Conservation (phyloP, 2,888 invertebrate species). For the Boloria selene region DNA sequence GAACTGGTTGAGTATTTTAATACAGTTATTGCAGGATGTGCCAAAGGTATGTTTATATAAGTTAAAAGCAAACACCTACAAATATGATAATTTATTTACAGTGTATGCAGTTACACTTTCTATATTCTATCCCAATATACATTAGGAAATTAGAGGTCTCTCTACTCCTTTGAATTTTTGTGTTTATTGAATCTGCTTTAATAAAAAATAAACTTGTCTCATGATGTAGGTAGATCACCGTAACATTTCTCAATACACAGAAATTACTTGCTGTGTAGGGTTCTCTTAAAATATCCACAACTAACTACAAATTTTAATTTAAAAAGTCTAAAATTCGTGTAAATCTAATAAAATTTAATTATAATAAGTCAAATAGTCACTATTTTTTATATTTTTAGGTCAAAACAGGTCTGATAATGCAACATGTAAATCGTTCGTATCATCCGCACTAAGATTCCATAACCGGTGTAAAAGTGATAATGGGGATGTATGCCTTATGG, state of each 20-base stretch:
- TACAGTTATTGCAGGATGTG: constrained; percentile 89
- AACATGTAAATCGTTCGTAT: constrained; percentile 84
- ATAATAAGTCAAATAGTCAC: neutral
- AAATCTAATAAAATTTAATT: too few relatives aligned
- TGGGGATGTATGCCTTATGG: constrained; percentile 89
- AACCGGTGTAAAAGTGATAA: constrained; percentile 83
- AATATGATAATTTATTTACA: too few relatives aligned
- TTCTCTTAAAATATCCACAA: too few relatives aligned
- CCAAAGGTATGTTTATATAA: constrained; percentile 69
- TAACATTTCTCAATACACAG: too few relatives aligned
- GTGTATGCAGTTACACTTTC: too few relatives aligned
- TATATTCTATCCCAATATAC: neutral
- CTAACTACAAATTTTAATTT: too few relatives aligned
- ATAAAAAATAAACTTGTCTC: too few relatives aligned
- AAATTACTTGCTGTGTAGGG: too few relatives aligned
- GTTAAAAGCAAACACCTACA: neutral
- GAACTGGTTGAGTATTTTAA: constrained; percentile 90
- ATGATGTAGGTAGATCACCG: too few relatives aligned
- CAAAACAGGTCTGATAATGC: constrained; percentile 74
- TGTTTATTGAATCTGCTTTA: too few relatives aligned
- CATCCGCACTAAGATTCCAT: constrained; percentile 85
- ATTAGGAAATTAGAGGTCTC: neutral
- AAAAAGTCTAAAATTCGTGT: too few relatives aligned
- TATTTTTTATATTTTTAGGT: constrained; percentile 59
- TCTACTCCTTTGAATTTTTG: too few relatives aligned